A percentile compares a stretch with the other conserved stretches of the same genome.
Evolutionary conservation across 2,113 vertebrate genomes (phyloP).

Genomic region (Elachura formosa): DNA sequence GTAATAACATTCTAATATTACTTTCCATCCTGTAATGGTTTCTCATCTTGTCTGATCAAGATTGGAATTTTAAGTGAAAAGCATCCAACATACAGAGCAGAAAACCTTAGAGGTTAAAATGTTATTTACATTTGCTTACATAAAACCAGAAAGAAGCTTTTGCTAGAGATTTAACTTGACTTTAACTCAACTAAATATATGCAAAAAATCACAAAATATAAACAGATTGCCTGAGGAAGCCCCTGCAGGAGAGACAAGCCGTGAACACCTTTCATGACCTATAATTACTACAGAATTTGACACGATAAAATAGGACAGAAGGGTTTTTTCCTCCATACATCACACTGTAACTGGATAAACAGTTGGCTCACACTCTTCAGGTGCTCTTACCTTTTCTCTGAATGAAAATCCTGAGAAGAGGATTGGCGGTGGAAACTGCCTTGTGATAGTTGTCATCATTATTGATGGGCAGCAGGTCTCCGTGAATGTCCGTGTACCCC

Average conservation of each 20-base stretch:
- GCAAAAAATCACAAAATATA: not conserved
- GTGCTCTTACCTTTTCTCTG: slow-evolving; percentile 90
- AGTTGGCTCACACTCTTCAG: not conserved
- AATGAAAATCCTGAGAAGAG: slow-evolving; percentile 92
- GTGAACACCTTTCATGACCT: not conserved
- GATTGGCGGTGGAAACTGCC: slow-evolving; percentile 92
- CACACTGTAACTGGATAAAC: not conserved
- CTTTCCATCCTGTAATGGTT: not conserved
- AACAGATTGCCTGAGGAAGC: not conserved
- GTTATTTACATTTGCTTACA: not conserved
- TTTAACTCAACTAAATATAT: not conserved
- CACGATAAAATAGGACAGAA: not conserved
- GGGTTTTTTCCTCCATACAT: not conserved
- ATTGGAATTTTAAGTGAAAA: not conserved
- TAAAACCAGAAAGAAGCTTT: not conserved
- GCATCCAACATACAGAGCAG: not conserved
- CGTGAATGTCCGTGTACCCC: slow-evolving; percentile 92
- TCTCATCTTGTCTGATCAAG: not conserved
- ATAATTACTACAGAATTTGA: not conserved
- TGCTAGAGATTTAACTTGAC: not conserved
- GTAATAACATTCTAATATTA: not conserved
- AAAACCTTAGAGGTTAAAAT: not conserved
- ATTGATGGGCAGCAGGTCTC: slow-evolving; percentile 96
- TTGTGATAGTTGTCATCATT: slow-evolving; percentile 98
- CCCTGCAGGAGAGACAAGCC: not conserved